Percentiles rank a stretch among this genome's conserved stretches.
phyloP scores from a whole-genome alignment of 1,140 invertebrate species.

The Lepidurus arcticus region DNA sequence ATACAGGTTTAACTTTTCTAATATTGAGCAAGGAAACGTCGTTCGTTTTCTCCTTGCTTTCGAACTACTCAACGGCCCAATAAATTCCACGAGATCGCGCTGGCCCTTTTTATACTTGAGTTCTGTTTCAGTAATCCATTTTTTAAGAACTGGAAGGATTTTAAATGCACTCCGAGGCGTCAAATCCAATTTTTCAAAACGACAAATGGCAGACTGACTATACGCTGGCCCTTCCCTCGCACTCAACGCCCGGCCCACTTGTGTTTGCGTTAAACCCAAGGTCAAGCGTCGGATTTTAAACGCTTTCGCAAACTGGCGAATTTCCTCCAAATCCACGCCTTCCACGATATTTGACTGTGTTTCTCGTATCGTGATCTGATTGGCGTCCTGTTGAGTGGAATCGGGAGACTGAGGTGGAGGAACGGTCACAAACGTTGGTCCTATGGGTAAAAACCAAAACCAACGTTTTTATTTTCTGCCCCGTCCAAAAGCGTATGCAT shows the following conservation, averaged over 20 bases:
- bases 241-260: constrained; percentile 89
- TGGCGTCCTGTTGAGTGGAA: constrained; percentile 45
- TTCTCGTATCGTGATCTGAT: constrained; percentile 86
- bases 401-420: background rate
- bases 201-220: constrained; percentile 97
- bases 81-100: constrained; percentile 90
- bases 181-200: constrained; percentile 99
- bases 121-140: constrained; percentile 97
- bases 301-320: constrained; percentile 95
- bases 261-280: constrained; percentile 90
- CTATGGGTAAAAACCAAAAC: background rate
- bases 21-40: constrained; percentile 75
- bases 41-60: constrained; percentile 94
- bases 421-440: background rate
- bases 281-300: constrained; percentile 90
- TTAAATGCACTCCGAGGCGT: constrained; percentile 98
- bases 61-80: constrained; percentile 60
- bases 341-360: constrained; percentile 89
- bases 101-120: constrained; percentile 88
- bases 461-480: background rate
- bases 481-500: background rate
- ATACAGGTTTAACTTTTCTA: constrained; percentile 89
- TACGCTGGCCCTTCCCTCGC: constrained; percentile 95
- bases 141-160: constrained; percentile 95
- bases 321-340: constrained; percentile 94